Evolutionary conservation across 2,888 invertebrate genomes (phyloP), one percentile per base, ranked within the genome.

Genomic region (Holacanthella duospinosa): DNA sequence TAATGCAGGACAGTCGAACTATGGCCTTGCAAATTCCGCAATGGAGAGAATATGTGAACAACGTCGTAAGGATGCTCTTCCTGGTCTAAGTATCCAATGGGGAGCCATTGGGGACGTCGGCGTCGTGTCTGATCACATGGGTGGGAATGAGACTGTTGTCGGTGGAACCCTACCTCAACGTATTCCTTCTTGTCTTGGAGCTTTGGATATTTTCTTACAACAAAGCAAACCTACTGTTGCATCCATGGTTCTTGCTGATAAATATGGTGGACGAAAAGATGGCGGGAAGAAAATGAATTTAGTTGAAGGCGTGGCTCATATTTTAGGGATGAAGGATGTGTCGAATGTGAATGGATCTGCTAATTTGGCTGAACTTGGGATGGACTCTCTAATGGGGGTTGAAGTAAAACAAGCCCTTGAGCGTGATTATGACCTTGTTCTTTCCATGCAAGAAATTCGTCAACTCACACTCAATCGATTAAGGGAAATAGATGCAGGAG

Each of bases 21-120:
- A 99, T 77, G 97, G 96, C 61, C 83, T 91, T 74, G 95, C 97
- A 61, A 99, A 99, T 80, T 94, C 95, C 0, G 88, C 88, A 55
- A 97, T 97, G 96, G 97, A 97, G 80, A 84, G 97, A 68, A 85
- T 96, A 68, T 89, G 89, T 77, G 96, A 94, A 80, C 84, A 82
- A 65, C 84, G 94, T 63, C 88, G 86, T 78, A 82, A 81, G 48
- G 87, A 85, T 74, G 93, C 93, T 55, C 82, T 93, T 71, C 93
- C 94, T 28, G 96, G 82, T 62, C 73, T 74, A 87, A 93, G 96
- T 53, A 90, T 99, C 74, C 97, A 99, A 79, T 99, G 97, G 97
- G 99, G 99, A 71, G 97, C 96, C 66, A 90, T 99, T 75, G 97
- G 95, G 64, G 97, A 99, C 77, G 95, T 95, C 53, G 97, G 97